Percentiles rank a stretch among this genome's conserved stretches.
These are phyloP conservation scores for Ruditapes philippinarum DNA, from an alignment of 1,140 invertebrate genomes.

Conservation along the genomic window DNA sequence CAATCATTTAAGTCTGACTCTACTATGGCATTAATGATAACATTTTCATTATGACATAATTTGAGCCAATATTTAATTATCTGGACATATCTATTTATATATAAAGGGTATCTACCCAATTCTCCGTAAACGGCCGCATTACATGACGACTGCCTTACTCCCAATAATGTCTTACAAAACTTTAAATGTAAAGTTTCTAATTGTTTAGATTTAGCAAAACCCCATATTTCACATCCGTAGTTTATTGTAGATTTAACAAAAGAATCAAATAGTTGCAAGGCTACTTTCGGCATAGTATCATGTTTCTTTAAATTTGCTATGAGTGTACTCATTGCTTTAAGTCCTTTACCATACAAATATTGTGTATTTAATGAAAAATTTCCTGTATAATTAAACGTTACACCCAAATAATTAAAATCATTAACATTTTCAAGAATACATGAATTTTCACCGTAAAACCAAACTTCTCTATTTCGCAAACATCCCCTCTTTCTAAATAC, in stretches of 20 bases:
- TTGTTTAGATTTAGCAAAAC: neutral
- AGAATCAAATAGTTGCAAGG: neutral
- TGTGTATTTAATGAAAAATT: neutral
- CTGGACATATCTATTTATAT: neutral
- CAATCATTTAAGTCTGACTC: neutral
- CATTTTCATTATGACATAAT: neutral
- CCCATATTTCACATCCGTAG: neutral
- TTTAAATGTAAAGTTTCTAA: neutral
- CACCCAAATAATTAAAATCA: slow-evolving; percentile 8
- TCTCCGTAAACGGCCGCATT: neutral
- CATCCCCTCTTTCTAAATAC: neutral
- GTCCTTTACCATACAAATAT: neutral
- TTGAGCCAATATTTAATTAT: too few relatives aligned
- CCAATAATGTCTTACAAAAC: neutral
- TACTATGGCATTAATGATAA: neutral
- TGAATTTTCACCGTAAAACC: neutral
- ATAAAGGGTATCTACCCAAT: neutral
- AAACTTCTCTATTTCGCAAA: neutral
- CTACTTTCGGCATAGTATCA: neutral
- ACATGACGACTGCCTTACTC: neutral
- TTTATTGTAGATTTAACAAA: neutral
- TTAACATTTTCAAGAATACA: neutral
- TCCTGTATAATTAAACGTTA: neutral
- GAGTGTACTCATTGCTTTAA: neutral
- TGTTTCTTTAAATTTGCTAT: neutral